phyloP scores from a whole-genome alignment of 2,888 invertebrate genomes.

The Bhutanitis thaidina region DNA sequence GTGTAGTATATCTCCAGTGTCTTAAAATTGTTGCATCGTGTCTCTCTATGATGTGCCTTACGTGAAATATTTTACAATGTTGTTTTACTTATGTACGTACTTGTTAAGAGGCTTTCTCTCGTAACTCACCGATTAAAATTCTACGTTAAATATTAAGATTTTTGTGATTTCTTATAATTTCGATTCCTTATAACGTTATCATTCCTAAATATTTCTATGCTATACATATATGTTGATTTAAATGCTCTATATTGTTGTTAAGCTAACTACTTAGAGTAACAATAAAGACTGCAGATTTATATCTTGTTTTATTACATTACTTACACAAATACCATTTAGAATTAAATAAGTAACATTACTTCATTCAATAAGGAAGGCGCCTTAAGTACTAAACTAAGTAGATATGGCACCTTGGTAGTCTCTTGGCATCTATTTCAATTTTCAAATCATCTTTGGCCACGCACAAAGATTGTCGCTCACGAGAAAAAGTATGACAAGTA shows the following conservation, averaged over 20 bases:
- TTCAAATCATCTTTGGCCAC: too few species aligned
- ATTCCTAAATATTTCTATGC: constrained; percentile 40
- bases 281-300: constrained; percentile 65
- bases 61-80: constrained; percentile 4
- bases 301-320: constrained; percentile 23
- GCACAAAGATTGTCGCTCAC: too few species aligned
- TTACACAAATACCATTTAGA: neutral
- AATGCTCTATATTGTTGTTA: constrained; percentile 54
- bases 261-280: constrained; percentile 51
- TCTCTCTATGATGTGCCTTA: constrained; percentile 6
- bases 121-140: constrained; percentile 48
- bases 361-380: too few species aligned
- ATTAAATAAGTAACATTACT: too few species aligned
- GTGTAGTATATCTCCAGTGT: too few species aligned
- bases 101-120: constrained; percentile 41
- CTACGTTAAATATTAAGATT: constrained; percentile 31
- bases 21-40: too few species aligned
- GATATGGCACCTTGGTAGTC: too few species aligned
- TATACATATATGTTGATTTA: constrained; percentile 41
- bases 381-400: too few species aligned
- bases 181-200: constrained; percentile 31
- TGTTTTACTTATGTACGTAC: constrained; percentile 19
- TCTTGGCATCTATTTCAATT: too few species aligned
- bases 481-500: too few species aligned
- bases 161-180: constrained; percentile 32